Evolutionary conservation across 2,113 vertebrate genomes (phyloP).

Genomic region (Hipposideros armiger): DNA sequence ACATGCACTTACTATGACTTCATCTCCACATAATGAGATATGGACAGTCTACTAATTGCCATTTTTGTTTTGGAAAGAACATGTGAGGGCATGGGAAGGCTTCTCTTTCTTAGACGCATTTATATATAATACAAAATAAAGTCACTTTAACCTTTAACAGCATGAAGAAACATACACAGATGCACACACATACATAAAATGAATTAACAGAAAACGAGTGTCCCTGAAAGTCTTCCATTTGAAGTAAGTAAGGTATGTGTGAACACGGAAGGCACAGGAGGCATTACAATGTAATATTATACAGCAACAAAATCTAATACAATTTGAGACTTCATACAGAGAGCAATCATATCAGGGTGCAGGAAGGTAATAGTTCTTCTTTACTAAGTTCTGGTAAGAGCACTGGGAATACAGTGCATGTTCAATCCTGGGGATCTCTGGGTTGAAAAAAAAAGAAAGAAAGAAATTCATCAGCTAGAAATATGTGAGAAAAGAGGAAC

Average conservation of each 20-base stretch:
- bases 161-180: neutral
- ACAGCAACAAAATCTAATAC: constrained; percentile 64
- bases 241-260: constrained; percentile 62
- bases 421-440: constrained; percentile 27
- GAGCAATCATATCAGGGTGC: constrained; percentile 71
- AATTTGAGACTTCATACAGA: constrained; percentile 71
- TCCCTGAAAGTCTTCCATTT: constrained; percentile 59
- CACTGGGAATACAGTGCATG: constrained; percentile 8
- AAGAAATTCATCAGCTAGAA: constrained; percentile 29
- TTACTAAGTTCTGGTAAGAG: constrained; percentile 63
- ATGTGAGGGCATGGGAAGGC: neutral
- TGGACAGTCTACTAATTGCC: neutral
- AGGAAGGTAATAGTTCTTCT: constrained; percentile 50
- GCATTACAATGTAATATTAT: constrained; percentile 47
- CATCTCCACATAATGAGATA: neutral
- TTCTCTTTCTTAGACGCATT: neutral
- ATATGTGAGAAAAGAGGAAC: neutral
- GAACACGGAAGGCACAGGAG: neutral
- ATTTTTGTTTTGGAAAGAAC: constrained; percentile 16
- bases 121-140: neutral
- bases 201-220: constrained; percentile 39
- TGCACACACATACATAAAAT: neutral
- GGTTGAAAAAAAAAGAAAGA: neutral
- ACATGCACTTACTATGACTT: neutral
- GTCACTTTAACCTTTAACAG: constrained; percentile 6